Percentiles rank a stretch among this genome's conserved stretches.
These are phyloP conservation scores for Nebria ingens DNA, from an alignment of 1,140 invertebrate genomes.

Conservation along the genomic window DNA sequence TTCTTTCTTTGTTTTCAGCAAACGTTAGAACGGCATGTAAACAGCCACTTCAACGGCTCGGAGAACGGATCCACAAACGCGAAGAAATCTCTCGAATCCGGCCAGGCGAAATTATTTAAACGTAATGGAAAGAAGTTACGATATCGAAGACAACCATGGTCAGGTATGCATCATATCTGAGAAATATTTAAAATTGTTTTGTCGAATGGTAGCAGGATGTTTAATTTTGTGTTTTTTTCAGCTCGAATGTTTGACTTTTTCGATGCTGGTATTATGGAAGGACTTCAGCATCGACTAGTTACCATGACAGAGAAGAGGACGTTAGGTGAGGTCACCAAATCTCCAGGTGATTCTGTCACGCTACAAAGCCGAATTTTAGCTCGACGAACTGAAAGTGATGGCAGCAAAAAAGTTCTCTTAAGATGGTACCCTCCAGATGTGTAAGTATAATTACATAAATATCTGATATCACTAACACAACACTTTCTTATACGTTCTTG, in stretches of 20 bases:
- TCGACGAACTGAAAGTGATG: constrained; percentile 46
- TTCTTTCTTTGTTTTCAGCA: constrained; percentile 45
- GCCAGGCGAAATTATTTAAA: constrained; percentile 61
- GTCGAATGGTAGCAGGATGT: not conserved
- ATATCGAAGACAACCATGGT: constrained; percentile 73
- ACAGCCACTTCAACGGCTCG: constrained; percentile 75
- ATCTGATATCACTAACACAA: no score
- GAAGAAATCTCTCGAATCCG: constrained; percentile 55
- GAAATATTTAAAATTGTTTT: not conserved
- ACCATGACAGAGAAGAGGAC: constrained; percentile 50
- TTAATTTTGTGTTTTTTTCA: constrained; percentile 24
- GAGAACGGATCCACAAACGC: constrained; percentile 39
- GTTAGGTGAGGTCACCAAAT: constrained; percentile 38
- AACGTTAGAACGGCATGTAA: constrained; percentile 83
- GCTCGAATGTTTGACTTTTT: constrained; percentile 82
- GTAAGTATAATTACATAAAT: constrained; percentile 40
- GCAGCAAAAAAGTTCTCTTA: constrained; percentile 48
- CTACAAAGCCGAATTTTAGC: constrained; percentile 57
- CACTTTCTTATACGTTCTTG: no score
- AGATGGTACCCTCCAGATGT: constrained; percentile 58
- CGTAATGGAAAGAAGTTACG: constrained; percentile 77
- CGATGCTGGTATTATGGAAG: constrained; percentile 79
- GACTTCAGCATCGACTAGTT: constrained; percentile 59
- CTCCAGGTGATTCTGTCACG: constrained; percentile 43
- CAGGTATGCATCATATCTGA: constrained; percentile 41